Base-by-base conservation (phyloP, 1,140 invertebrate species). In the Nasonia vitripennis region DNA sequence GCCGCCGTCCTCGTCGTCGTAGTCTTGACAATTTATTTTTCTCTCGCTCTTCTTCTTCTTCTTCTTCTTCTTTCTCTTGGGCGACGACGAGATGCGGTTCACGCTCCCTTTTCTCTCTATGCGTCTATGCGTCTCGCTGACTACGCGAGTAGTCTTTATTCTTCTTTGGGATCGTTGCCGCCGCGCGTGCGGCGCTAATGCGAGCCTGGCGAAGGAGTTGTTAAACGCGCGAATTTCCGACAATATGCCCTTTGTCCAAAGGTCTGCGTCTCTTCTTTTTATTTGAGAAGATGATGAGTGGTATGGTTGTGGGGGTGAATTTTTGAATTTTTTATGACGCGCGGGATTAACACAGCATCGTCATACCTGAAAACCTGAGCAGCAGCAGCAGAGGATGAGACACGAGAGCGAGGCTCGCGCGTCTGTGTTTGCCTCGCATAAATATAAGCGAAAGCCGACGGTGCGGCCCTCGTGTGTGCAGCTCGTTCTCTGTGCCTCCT, bases 351-450 rank as follows among this genome's bases (percentile, higher is more conserved):
- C n/a, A n/a, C n/a, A n/a, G n/a, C n/a, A n/a, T n/a, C n/a, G n/a
- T 27, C 23, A 27, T 27, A 27, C 23, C 23, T 27, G 23, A 27
- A 27, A 27, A 27, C 23, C 23, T 27, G 23, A 27, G 0, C 23
- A 27, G 23, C 23, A 0, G 23, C 27, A 27, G 27, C 0, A 27
- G 27, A 27, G 27, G 27, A 27, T 27, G 27, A 27, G 27, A 27
- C 0, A 27, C 27, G 27, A 27, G 27, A 27, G 27, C 27, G 27
- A 27, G 27, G 27, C 27, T 78, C 79, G 79, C 12, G 41, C 45
- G 71, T 27, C 37, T 62, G 75, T 78, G 75, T 78, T 78, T 78
- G 75, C 75, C 75, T 78, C 75, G 75, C 75, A 55, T 78, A 78
- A 78, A 78, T 78, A 78, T 55, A 51, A 12, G 73, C 73, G 34